These are phyloP conservation scores for Cheilosia urbana DNA, from an alignment of 2,888 invertebrate genomes.

Conservation along the genomic window DNA sequence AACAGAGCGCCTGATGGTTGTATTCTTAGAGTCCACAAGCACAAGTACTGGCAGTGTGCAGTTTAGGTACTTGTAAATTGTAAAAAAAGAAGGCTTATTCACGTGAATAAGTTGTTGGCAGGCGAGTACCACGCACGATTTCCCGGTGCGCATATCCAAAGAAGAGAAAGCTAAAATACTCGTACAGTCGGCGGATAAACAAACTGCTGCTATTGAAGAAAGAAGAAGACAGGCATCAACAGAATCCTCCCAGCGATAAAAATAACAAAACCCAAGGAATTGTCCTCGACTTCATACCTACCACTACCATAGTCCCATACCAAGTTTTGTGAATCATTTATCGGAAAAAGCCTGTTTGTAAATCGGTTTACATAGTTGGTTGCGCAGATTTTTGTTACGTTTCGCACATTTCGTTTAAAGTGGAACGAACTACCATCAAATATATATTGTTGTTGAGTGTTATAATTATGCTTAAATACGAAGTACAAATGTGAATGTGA, in stretches of 20 bases:
- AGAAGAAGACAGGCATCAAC: conserved; percentile 11
- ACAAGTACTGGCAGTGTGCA: conserved; percentile 8
- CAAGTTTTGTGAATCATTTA: conserved; percentile 10
- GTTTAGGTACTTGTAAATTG: conserved; percentile 6
- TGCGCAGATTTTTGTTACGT: background rate
- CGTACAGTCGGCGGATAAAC: conserved; percentile 6
- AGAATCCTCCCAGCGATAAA: too few relatives aligned
- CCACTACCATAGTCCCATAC: background rate
- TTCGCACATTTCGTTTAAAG: background rate
- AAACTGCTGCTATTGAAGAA: background rate
- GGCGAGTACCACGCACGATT: conserved; percentile 27
- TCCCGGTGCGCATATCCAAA: conserved; percentile 31
- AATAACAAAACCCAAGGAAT: background rate
- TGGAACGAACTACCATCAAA: background rate
- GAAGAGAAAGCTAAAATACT: conserved; percentile 15
- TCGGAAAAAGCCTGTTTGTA: background rate
- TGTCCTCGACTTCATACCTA: background rate
- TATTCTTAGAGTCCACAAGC: conserved; percentile 33
- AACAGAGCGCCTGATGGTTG: conserved; percentile 64
- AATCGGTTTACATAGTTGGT: background rate
- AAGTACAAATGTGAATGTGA: conserved; percentile 18
- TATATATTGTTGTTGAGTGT: background rate
- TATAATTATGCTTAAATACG: conserved; percentile 10
- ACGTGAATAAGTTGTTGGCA: conserved; percentile 42
- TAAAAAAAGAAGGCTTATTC: conserved; percentile 31